These are phyloP conservation scores for Drosophila borealis DNA, from an alignment of 2,888 invertebrate species.

Conservation along the genomic window DNA sequence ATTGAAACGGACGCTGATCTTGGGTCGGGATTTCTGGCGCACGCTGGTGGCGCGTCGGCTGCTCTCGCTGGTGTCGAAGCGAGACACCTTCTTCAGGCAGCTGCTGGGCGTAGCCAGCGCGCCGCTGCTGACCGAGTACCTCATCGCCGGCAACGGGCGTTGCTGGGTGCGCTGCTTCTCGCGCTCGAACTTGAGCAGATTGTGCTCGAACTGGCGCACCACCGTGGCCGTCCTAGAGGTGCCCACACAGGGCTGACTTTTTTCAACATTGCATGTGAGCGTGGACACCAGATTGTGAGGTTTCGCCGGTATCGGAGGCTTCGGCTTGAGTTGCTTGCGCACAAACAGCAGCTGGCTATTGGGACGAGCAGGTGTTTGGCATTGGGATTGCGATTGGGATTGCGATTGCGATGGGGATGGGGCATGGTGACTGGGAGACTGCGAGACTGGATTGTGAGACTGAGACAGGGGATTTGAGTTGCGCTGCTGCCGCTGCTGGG, in stretches of 20 bases:
- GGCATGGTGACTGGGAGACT: background rate
- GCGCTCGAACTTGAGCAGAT: constrained; percentile 86
- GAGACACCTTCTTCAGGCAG: constrained; percentile 83
- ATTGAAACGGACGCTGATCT: constrained; percentile 84
- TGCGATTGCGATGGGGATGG: background rate
- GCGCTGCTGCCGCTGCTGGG: constrained; percentile 81
- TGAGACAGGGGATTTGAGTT: constrained; percentile 72
- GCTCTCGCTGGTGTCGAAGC: constrained; percentile 73
- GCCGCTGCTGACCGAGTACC: constrained; percentile 82
- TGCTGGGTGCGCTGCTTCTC: constrained; percentile 78
- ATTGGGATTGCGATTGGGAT: background rate
- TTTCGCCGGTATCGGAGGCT: constrained; percentile 83
- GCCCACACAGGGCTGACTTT: constrained; percentile 24
- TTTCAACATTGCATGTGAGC: constrained; percentile 70
- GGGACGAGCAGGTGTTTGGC: constrained; percentile 8
- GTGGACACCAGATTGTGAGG: constrained; percentile 81
- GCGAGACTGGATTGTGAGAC: background rate
- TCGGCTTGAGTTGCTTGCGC: constrained; percentile 76
- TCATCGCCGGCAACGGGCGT: constrained; percentile 69
- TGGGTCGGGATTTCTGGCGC: constrained; percentile 86
- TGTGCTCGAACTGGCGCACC: constrained; percentile 85
- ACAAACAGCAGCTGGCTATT: constrained; percentile 60
- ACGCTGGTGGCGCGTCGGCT: constrained; percentile 88
- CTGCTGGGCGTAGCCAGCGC: constrained; percentile 82
- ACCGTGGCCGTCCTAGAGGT: constrained; percentile 83